Percentiles rank a stretch among this genome's conserved stretches.
Conservation (phyloP, 1,140 invertebrate species). For the Macrocentrus cingulum region DNA sequence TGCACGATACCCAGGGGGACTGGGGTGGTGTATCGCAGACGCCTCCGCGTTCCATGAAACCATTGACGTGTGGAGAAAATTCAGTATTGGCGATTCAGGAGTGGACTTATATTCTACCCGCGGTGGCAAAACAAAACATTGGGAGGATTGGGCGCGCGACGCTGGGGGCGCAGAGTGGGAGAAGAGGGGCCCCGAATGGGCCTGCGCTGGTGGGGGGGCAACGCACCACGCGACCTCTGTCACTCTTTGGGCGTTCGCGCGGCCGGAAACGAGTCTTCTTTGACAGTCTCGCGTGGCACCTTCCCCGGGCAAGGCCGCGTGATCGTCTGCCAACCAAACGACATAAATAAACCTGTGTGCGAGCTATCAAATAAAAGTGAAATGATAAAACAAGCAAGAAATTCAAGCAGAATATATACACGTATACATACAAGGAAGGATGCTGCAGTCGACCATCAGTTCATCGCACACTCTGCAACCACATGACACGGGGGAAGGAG, state of each 20-base stretch:
- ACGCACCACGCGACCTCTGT: constrained; percentile 23
- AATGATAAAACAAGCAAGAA: not conserved
- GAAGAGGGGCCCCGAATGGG: too few species aligned
- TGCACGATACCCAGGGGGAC: constrained; percentile 23
- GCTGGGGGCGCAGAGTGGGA: too few species aligned
- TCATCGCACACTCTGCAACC: constrained; percentile 10
- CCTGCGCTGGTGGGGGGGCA: constrained; percentile 2
- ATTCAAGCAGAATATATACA: not conserved
- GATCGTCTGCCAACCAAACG: not conserved
- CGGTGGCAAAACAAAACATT: too few species aligned
- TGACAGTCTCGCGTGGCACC: constrained; percentile 23
- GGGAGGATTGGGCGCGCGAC: too few species aligned
- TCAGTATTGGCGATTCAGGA: not conserved
- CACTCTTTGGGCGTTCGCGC: constrained; percentile 13
- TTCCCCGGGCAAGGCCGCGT: constrained; percentile 11
- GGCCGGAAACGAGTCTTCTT: not conserved
- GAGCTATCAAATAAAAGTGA: not conserved
- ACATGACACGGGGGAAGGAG: constrained; percentile 12
- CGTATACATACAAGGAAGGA: not conserved
- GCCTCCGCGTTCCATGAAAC: not conserved
- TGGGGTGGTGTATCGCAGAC: not conserved
- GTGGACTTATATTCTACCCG: too few species aligned
- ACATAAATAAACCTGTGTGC: not conserved
- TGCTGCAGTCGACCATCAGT: not conserved
- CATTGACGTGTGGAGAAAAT: not conserved